phyloP scores from a whole-genome alignment of 1,140 invertebrate genomes.

The Bemisia tabaci region DNA sequence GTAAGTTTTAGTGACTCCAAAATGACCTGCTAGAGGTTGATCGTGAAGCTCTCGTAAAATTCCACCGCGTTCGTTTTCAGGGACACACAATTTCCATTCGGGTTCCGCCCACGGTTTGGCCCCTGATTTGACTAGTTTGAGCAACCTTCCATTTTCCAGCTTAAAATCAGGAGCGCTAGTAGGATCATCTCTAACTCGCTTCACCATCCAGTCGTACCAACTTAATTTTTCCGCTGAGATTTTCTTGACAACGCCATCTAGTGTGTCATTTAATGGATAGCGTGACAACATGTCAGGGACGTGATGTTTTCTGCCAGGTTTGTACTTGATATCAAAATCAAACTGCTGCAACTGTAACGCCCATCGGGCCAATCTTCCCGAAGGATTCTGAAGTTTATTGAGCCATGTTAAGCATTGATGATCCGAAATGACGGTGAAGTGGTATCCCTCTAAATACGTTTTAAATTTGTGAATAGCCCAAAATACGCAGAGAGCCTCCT shows the following conservation, averaged over 20 bases:
- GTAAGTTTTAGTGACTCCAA: constrained; percentile 1
- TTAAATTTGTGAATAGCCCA: neutral
- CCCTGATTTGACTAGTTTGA: too few relatives aligned
- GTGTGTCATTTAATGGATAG: too few relatives aligned
- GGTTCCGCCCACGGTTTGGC: too few relatives aligned
- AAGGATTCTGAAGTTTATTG: neutral
- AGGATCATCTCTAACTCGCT: too few relatives aligned
- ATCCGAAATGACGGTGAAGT: neutral
- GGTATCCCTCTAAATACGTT: neutral
- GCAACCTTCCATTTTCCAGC: too few relatives aligned
- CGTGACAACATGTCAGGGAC: neutral
- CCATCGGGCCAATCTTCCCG: neutral
- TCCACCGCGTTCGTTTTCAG: too few relatives aligned
- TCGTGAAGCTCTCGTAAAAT: neutral
- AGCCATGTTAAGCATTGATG: neutral
- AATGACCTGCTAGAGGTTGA: neutral
- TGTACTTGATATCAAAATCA: neutral
- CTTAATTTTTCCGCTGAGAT: too few relatives aligned
- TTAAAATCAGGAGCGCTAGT: too few relatives aligned
- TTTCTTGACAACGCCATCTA: too few relatives aligned
- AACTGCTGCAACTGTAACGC: neutral
- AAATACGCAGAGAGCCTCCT: neutral
- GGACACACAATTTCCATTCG: too few relatives aligned
- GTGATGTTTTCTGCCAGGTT: neutral
- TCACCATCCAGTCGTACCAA: too few relatives aligned